Conservation (phyloP, 2,888 invertebrate genomes). For the Drosophila merina region DNA sequence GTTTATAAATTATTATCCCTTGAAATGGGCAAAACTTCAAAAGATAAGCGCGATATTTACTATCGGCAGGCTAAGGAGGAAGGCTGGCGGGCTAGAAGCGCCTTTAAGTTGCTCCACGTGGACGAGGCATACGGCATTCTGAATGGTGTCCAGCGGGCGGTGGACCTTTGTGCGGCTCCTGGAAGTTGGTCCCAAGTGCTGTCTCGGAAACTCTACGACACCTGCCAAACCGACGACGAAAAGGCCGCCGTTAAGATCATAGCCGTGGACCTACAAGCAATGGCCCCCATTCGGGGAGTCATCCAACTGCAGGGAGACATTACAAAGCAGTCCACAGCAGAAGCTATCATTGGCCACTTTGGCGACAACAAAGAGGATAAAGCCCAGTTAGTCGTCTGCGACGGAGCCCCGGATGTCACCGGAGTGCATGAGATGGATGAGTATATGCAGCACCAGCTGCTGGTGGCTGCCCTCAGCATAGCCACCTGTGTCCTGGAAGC, state of each 20-base stretch:
- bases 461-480: slow-evolving; percentile 97
- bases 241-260: slow-evolving; percentile 92
- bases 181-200: slow-evolving; percentile 99
- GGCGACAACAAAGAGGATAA: slow-evolving; percentile 90
- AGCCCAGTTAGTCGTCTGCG: slow-evolving; percentile 98
- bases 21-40: slow-evolving; percentile 97
- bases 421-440: slow-evolving; percentile 99
- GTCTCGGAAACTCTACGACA: slow-evolving; percentile 89
- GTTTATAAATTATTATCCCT: not conserved
- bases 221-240: slow-evolving; percentile 76
- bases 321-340: slow-evolving; percentile 95
- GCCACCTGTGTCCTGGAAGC: slow-evolving; percentile 95
- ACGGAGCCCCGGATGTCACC: slow-evolving; percentile 99
- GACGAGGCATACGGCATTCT: slow-evolving; percentile 96
- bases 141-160: slow-evolving; percentile 94
- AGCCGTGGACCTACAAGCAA: slow-evolving; percentile 98
- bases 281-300: slow-evolving; percentile 98
- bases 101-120: slow-evolving; percentile 98
- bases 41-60: slow-evolving; percentile 99
- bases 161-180: slow-evolving; percentile 98
- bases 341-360: slow-evolving; percentile 95
- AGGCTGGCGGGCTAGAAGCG: slow-evolving; percentile 99
- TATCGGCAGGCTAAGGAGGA: slow-evolving; percentile 99
- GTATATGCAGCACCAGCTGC: slow-evolving; percentile 97
- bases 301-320: slow-evolving; percentile 99